Conservation (phyloP, 2,797 vertebrate genomes). For the Gouania willdenowi region DNA sequence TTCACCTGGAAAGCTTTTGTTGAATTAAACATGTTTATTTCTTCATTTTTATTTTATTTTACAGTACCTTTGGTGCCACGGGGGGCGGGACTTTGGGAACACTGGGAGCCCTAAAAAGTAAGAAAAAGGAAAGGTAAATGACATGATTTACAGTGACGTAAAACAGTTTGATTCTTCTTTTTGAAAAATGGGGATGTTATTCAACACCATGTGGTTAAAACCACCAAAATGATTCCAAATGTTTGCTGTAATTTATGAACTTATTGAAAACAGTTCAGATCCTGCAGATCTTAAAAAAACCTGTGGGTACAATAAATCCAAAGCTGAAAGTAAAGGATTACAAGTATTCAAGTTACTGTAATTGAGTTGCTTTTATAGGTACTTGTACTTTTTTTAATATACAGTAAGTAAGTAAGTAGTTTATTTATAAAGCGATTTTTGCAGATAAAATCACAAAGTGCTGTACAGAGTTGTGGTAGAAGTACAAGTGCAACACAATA, state of each 20-base stretch:
- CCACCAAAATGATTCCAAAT: constrained; percentile 1
- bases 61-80: constrained; percentile 81
- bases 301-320: constrained; percentile 13
- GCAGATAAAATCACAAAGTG: too few relatives aligned
- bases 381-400: constrained; percentile 2
- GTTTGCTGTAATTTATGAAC: constrained; percentile 16
- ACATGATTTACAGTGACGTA: background rate
- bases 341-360: constrained; percentile 1
- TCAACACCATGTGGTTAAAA: constrained; percentile 1
- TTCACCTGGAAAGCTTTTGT: constrained; percentile 4
- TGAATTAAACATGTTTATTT: background rate
- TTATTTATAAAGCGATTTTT: too few relatives aligned
- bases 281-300: constrained; percentile 2
- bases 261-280: background rate
- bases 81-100: constrained; percentile 78
- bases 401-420: too few relatives aligned
- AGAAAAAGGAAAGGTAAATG: background rate
- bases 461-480: too few relatives aligned
- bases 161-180: background rate
- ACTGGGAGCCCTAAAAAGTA: constrained; percentile 73
- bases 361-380: constrained; percentile 14
- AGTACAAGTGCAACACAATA: too few relatives aligned
- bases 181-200: background rate
- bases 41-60: background rate
- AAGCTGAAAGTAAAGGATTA: too few relatives aligned